Evolutionary conservation across 2,113 vertebrate species (phyloP).

Genomic region (Echinops telfairi): DNA sequence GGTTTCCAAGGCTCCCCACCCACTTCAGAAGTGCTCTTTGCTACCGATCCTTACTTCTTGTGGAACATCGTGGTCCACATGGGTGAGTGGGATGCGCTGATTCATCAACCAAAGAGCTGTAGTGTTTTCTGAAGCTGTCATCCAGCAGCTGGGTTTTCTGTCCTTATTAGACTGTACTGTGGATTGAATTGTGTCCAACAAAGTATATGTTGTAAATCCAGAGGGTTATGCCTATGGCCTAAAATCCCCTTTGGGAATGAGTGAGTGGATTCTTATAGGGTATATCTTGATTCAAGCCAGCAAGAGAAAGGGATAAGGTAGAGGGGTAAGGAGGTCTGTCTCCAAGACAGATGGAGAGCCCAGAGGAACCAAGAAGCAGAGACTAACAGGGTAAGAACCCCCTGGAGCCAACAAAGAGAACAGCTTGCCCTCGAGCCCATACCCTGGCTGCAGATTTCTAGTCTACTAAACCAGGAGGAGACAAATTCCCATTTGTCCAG

Average conservation of each 20-base stretch:
- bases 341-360: background rate
- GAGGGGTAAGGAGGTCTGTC: too few relatives aligned
- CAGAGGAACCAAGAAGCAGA: background rate
- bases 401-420: background rate
- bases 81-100: conserved; percentile 70
- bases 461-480: background rate
- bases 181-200: background rate
- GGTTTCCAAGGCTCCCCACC: background rate
- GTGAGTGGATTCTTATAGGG: background rate
- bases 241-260: background rate
- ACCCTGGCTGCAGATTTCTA: background rate
- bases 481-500: background rate
- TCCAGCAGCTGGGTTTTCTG: conserved; percentile 36
- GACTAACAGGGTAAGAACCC: background rate
- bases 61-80: background rate
- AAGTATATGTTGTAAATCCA: background rate
- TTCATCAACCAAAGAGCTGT: conserved; percentile 37
- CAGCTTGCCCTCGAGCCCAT: background rate
- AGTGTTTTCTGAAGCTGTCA: background rate
- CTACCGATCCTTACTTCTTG: background rate
- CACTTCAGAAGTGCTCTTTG: background rate
- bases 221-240: background rate
- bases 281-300: background rate
- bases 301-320: background rate
- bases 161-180: conserved; percentile 55